Evolutionary conservation across 1,140 invertebrate genomes (phyloP), one percentile per base, ranked within the genome.

Genomic region (Protaetia brevitarsis): DNA sequence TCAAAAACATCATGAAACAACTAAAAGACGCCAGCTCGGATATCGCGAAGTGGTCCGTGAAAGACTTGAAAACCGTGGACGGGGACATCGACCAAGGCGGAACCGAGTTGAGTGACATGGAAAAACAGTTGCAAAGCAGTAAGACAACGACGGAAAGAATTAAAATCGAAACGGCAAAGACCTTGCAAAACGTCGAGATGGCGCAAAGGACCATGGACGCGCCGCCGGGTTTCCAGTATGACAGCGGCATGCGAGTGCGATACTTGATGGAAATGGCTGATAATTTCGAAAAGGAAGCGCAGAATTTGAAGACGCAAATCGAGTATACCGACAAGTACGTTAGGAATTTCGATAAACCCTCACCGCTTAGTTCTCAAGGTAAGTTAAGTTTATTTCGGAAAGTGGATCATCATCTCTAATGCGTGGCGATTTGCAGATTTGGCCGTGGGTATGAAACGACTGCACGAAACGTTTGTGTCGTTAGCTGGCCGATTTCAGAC

Each of bases 381-480:
- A 75, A 77, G 11, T 62, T n/a, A n/a, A n/a, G n/a, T n/a, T n/a
- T n/a, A n/a, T 7, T 36, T 36, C 7, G 31, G n/a, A n/a, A n/a
- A n/a, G n/a, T n/a, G n/a, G n/a, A n/a, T n/a, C n/a, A n/a, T n/a
- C n/a, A n/a, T n/a, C n/a, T n/a, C n/a, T 36, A 36, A 7, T 36
- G 31, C 31, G 7, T 8, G n/a, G n/a, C n/a, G n/a, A 37, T 60
- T 80, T 77, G 60, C 76, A 92, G 91, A 92, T 79, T 72, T 92
- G 51, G 84, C 87, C 8, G 75, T 85, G 51, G 88, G 91, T 13
- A 87, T 95, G 74, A 86, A 85, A 57, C 88, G 91, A 72, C 84
- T 95, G 57, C 91, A 95, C 73, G 92, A 94, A 74, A 90, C 90
- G 2, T 88, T 95, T 67, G 86, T 95, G 16, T 89, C 92, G 2